Percentiles rank a stretch among this genome's conserved stretches.
These are phyloP conservation scores for Lithodes maja DNA, from an alignment of 2,888 invertebrate genomes.

Conservation along the genomic window DNA sequence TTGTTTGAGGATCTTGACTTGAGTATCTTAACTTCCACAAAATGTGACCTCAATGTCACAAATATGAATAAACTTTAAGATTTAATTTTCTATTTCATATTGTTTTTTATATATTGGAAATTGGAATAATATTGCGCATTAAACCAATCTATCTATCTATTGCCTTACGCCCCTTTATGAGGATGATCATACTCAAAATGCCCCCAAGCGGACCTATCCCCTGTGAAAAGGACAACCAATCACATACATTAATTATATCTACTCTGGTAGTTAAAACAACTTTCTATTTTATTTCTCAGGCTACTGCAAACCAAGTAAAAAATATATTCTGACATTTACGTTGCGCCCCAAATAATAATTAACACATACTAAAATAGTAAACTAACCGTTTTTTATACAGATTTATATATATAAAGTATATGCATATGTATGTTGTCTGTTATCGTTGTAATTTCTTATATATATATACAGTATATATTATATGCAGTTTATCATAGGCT, in stretches of 20 bases:
- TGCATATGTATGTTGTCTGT: constrained; percentile 33
- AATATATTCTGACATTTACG: constrained; percentile 9
- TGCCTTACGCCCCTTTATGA: too few species aligned
- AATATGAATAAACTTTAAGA: too few species aligned
- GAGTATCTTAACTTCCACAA: too few species aligned
- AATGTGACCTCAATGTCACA: too few species aligned
- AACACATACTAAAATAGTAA: constrained; percentile 3
- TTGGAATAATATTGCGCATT: too few species aligned
- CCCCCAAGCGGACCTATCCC: too few species aligned
- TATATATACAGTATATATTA: constrained; percentile 13
- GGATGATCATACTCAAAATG: too few species aligned
- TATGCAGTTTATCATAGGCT: neutral
- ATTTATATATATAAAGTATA: constrained; percentile 21
- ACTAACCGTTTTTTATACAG: constrained; percentile 30
- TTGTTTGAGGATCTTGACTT: too few species aligned
- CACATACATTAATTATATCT: neutral
- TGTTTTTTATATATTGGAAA: too few species aligned
- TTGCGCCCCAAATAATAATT: neutral
- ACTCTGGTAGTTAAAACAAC: neutral
- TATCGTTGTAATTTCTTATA: constrained; percentile 29
- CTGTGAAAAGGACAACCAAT: too few species aligned
- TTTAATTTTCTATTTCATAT: too few species aligned
- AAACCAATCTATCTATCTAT: too few species aligned
- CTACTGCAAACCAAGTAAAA: neutral
- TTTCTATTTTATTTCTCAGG: neutral